Evolutionary conservation across 2,888 invertebrate species (phyloP).

Genomic region (Ormyrus pomaceus): DNA sequence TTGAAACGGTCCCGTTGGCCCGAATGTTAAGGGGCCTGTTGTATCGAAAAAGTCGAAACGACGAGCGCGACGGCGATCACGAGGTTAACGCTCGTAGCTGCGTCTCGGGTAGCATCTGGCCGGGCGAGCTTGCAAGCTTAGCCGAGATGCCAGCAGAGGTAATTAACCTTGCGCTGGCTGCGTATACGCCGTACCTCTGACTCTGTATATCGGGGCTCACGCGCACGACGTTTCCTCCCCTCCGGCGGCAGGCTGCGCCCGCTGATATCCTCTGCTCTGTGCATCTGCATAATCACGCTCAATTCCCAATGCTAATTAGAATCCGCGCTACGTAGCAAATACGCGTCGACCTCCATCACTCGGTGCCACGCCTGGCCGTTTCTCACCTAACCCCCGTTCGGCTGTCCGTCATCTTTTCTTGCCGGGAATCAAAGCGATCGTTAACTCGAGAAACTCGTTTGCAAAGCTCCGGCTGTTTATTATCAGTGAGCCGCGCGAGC

Average conservation of each 20-base stretch:
- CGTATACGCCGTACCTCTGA: slow-evolving; percentile 28
- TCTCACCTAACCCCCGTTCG: slow-evolving; percentile 33
- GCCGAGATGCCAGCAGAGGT: slow-evolving; percentile 71
- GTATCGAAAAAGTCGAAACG: neutral
- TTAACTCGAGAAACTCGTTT: no score
- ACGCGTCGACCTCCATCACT: slow-evolving; percentile 69
- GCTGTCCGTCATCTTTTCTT: neutral
- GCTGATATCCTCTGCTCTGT: slow-evolving; percentile 66
- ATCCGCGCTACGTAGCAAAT: slow-evolving; percentile 68
- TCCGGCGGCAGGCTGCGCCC: slow-evolving; percentile 59
- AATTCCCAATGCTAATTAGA: slow-evolving; percentile 75
- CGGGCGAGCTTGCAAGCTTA: slow-evolving; percentile 25
- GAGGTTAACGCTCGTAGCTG: slow-evolving; percentile 1
- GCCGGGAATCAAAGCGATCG: no score
- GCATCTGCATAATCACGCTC: slow-evolving; percentile 73
- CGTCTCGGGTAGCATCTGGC: slow-evolving; percentile 32
- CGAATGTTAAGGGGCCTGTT: neutral
- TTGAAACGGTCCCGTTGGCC: no score
- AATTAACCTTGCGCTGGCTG: slow-evolving; percentile 71
- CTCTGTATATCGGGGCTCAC: slow-evolving; percentile 23
- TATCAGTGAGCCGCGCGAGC: neutral
- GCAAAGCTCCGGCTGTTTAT: neutral
- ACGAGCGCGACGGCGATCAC: slow-evolving; percentile 13
- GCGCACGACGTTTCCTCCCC: slow-evolving; percentile 41
- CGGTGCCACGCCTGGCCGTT: slow-evolving; percentile 56